Conservation (phyloP, 2,888 invertebrate genomes). For the Cephus runcator region DNA sequence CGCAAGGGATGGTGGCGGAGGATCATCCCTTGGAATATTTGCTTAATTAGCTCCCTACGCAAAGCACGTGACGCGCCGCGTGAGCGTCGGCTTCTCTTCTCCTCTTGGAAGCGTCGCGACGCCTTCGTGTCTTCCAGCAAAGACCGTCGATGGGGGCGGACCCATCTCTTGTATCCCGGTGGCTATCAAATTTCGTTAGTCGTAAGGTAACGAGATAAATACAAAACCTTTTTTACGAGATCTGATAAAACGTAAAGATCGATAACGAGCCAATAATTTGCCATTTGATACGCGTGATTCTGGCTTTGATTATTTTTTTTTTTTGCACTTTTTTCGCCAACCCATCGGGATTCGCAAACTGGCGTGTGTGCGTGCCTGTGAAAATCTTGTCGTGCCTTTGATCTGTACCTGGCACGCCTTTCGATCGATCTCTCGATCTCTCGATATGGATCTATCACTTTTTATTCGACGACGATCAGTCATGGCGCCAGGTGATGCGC, state of each 20-base stretch:
- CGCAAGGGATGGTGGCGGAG: neutral
- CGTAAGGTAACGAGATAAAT: constrained; percentile 13
- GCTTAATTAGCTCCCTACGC: neutral
- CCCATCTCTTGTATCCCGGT: constrained; percentile 1
- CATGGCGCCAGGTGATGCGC: neutral
- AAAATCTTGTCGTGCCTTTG: neutral
- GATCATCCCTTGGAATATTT: neutral
- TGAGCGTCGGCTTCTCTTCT: neutral
- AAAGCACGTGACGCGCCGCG: neutral
- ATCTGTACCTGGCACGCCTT: neutral
- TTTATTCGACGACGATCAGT: neutral
- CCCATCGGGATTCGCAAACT: neutral
- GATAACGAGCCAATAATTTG: constrained; percentile 20
- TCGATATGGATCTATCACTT: neutral
- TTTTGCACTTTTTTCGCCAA: neutral
- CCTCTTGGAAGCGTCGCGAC: constrained; percentile 13
- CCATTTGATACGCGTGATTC: constrained; percentile 9
- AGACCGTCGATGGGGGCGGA: too few species aligned
- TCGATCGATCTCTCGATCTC: neutral
- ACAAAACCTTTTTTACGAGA: constrained; percentile 10
- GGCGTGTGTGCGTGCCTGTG: neutral
- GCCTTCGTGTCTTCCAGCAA: constrained; percentile 16
- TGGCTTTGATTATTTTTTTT: neutral
- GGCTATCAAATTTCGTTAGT: constrained; percentile 16
- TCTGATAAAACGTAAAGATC: constrained; percentile 11